Base-by-base conservation (phyloP, 2,797 vertebrate genomes). In the Crypturellus tataupa region DNA sequence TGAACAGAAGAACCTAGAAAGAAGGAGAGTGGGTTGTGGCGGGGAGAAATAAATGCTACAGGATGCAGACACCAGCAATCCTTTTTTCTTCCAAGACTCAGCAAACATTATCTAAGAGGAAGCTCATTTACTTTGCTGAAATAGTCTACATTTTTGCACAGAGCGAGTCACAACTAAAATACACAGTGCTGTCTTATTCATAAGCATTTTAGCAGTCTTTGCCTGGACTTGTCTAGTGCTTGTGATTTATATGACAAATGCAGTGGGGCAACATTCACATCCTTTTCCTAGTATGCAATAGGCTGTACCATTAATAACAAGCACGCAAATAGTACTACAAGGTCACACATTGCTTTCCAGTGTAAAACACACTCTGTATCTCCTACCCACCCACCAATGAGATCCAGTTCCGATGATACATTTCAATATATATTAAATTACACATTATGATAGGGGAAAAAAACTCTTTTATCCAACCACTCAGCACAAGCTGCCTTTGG, bases 191-290 rank as follows among this genome's bases (percentile, higher is more conserved):
- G 40, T 31, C 64, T 89, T 89, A 93, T 90, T 85, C 89, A 90
- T 68, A 80, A 91, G 73, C 70, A 33, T 72, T 93, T 73, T 76
- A 91, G 70, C 35, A 82, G 65, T 81, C 73, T 91, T 86, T 95
- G 87, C 35, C 67, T 40, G 40, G 80, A 70, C 79, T 92, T 92
- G 65, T 33, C 70, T 33, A 44, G n/a, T 21, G 55, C 68, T 83
- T 62, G 25, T 40, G 23, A 94, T 87, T 63, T 82, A 53, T 78
- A 69, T 65, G 53, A 88, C 60, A 87, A 93, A 92, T 21, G 9
- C 59, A 83, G 29, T 0, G 0, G 33, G 47, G 23, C 31, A 91
- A 78, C 51, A 76, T 60, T 80, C 87, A 56, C 46, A 47, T 87
- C 90, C 39, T 94, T 83, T 67, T 71, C 72, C 68, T 55, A 75